Base-by-base conservation (phyloP, 2,888 invertebrate genomes). In the Agonopterix heracliana region DNA sequence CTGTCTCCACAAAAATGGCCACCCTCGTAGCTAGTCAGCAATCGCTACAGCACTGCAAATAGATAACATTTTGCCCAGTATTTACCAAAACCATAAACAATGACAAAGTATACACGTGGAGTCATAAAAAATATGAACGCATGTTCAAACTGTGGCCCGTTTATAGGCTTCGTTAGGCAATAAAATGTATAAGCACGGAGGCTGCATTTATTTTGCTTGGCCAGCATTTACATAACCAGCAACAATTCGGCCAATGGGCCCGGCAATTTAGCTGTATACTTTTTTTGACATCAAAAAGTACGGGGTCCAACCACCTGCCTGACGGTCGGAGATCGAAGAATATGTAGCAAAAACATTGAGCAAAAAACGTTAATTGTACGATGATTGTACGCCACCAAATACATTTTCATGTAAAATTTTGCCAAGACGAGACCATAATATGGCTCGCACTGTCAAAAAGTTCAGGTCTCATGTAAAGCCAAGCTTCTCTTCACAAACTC, bases 191-290 rank as follows among this genome's bases (percentile, higher is more conserved):
- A 63, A 63, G 66, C 61, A 64, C 51, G 58, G 54, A 59, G 54
- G 57, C 48, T 63, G 62, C 62, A 65, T 64, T 61, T 65, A 65
- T 67, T 67, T 54, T 54, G 61, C 63, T 56, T 53, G 56, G 56
- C 50, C 54, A 53, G 65, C 63, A 61, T 59, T 59, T 57, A 55
- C 57, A 56, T 56, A 54, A 55, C 42, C 51, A 52, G 44, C 36
- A 41, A 53, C 58, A 53, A 53, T 55, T 54, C 54, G 43, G 53
- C 53, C 63, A 38, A 62, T 63, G 59, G 61, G 63, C 48, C 54
- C 51, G 58, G 57, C 51, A 54, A 54, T 47, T 46, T 56, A 9
- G 38, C 38, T 38, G 9, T 38, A n/a, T 3, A 38, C n/a, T 38
- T 38, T 38, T 38, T 38, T n/a, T 38, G 10, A 3, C 38, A n/a